Base-by-base conservation (phyloP, 2,113 vertebrate genomes). In the Rhinolophus sinicus region DNA sequence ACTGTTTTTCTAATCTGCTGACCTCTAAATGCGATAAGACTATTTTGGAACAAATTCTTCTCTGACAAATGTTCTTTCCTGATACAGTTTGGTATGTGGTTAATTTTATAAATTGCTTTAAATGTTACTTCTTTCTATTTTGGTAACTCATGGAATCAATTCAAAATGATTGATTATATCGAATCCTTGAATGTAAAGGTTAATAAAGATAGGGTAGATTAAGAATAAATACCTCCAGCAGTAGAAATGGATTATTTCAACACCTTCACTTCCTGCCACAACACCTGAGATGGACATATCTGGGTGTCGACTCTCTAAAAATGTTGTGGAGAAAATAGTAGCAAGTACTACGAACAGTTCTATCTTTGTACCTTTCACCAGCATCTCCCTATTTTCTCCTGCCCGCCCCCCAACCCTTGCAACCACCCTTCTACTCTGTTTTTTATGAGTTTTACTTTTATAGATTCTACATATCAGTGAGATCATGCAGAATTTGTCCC, bases 51-150 rank as follows among this genome's bases (percentile, higher is more conserved):
- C 15, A 83, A 11, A 44, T 75, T 40, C 12, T 89, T 96, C 44
- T 87, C 50, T 92, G 88, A 92, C 52, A 64, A 44, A 44, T 86
- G 83, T 90, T 83, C 40, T 90, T 64, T 89, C 78, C 56, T 92
- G 56, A 58, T 92, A 60, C 62, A 83, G 73, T 90, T 87, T 90
- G 10, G 13, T 78, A 58, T 69, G 28, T 73, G 47, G 33, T 92
- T 94, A 94, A 89, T 84, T 92, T 95, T 94, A 88, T 90, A 75
- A 64, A 76, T 64, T 92, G 38, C 44, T 83, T 92, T 87, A 95
- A 92, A 80, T 95, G 35, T 78, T 65, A 62, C 35, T 60, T 80
- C 50, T 47, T 95, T 94, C 58, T 83, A 52, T 96, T 93, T 85
- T 83, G 56, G 30, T 47, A 87, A 70, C 40, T 92, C 58, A 52